Evolutionary conservation across 2,797 vertebrate species (phyloP), one percentile per base, ranked within the genome.

Genomic region (Platyrinchus mystaceus): DNA sequence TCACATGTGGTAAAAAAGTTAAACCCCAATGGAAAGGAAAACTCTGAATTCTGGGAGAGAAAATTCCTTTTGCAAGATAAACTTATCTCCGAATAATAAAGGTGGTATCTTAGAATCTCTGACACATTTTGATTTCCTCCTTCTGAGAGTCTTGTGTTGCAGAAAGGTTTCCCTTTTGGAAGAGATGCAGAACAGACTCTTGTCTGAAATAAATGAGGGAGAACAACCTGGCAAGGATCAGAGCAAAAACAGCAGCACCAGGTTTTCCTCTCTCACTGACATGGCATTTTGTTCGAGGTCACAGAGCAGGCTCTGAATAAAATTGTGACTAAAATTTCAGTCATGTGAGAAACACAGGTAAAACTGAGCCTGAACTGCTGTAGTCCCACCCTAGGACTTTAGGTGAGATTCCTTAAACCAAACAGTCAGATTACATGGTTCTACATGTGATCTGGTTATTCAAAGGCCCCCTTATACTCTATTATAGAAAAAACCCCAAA

Each of bases 271-370:
- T 90, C 60, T 84, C 0, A 1, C 64, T 94, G 74, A 80, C 39
- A 30, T 47, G 43, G 36, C 69, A 44, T 59, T 87, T 94, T 77
- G 27, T 50, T 77, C 0, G 10, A 75, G 71, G 68, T 55, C 22
- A 66, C 50, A 87, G 64, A 89, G 36, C 68, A 95, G 37, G 14
- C 24, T 88, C 28, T 83, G 58, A 89, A 46, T 84, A 67, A 89
- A 93, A 79, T 52, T 53, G 36, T 93, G 55, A 66, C 59, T 79
- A 83, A 88, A 90, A 71, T 89, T 89, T 82, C 50, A 93, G 7
- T 59, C 43, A 47, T 59, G 12, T n/a, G 59, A 92, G 50, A 79
- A 90, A 60, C 16, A 23, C 4, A 1, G 27, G 39, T 46, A 78
- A 91, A 91, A 66, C 7, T 41, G 34, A 86, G 10, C 23, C 28